Evolutionary conservation across 2,113 vertebrate genomes (phyloP), one percentile per base, ranked within the genome.

Genomic region (Lasiurus borealis): DNA sequence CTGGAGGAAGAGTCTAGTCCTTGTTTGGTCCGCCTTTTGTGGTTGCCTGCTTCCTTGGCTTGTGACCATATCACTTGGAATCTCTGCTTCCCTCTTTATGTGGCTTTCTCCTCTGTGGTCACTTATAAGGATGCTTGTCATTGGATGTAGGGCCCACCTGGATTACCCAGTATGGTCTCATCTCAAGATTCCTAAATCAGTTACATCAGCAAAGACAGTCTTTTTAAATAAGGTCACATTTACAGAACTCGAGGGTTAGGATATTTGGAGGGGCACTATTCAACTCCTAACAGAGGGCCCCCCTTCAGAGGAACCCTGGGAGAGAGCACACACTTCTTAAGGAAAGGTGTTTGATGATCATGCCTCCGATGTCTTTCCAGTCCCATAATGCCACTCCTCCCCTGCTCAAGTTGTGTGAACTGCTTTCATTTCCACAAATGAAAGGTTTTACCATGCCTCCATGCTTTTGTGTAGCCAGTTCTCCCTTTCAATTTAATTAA

Each of bases 361-460:
- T 1, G 34, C 68, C 23, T 48, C 14, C 8, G 12, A 15, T 27
- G 1, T 29, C 46, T 62, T 91, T 73, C 46, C 68, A 25, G 27
- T 64, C n/a, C 25, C 16, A 8, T 52, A 86, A 62, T 15, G 9
- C 44, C 48, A 9, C 29, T 21, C 18, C 13, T 50, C 16, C 34
- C 15, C 71, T 71, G 81, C 12, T 48, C n/a, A 10, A 44, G 9
- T 0, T 46, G 29, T 50, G 15, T 46, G 80, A 46, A 90, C 64
- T 81, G 31, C 78, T 95, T 92, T 90, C 21, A 77, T 88, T 88
- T 62, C 23, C 77, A 85, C 23, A 62, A 36, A 82, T 14, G 52
- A 90, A 62, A 81, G 34, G 4, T n/a, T 72, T 86, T 48, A 14
- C 46, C 50, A n/a, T 27, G 16, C 40, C n/a, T 69, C 48, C 10